phyloP scores from a whole-genome alignment of 2,797 vertebrate genomes.

The Notolepis coatsorum region DNA sequence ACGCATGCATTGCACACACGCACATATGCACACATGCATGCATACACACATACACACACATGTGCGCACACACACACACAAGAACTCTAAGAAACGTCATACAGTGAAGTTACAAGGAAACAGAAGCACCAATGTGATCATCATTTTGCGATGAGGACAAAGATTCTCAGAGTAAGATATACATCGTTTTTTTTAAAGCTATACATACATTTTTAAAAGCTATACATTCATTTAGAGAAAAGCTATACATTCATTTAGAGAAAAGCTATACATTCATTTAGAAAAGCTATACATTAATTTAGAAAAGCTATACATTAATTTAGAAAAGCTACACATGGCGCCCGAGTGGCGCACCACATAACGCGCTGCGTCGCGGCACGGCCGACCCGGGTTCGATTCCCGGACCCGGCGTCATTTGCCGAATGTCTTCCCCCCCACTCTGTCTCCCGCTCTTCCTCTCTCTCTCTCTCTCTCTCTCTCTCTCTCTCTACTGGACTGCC shows the following conservation, averaged over 20 bases:
- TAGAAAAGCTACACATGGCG: background rate
- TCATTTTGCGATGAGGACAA: background rate
- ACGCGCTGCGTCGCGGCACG: too few species aligned
- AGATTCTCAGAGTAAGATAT: background rate
- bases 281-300: background rate
- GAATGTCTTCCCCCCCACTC: too few species aligned
- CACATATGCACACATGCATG: background rate
- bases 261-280: background rate
- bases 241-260: too few species aligned
- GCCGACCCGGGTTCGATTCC: too few species aligned
- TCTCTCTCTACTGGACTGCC: too few species aligned
- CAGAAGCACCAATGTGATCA: slow-evolving; percentile 16
- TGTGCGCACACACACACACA: slow-evolving; percentile 7
- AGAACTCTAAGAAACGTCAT: slow-evolving; percentile 36
- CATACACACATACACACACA: slow-evolving; percentile 9
- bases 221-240: background rate
- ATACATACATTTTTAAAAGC: background rate
- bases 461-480: too few species aligned
- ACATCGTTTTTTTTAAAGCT: too few species aligned
- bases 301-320: background rate
- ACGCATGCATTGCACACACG: too few species aligned
- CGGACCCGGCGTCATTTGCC: too few species aligned
- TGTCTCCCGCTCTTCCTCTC: too few species aligned
- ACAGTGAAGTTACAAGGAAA: background rate
- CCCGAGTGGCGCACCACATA: too few species aligned